phyloP scores from a whole-genome alignment of 1,140 invertebrate species.

The Plodia interpunctella region DNA sequence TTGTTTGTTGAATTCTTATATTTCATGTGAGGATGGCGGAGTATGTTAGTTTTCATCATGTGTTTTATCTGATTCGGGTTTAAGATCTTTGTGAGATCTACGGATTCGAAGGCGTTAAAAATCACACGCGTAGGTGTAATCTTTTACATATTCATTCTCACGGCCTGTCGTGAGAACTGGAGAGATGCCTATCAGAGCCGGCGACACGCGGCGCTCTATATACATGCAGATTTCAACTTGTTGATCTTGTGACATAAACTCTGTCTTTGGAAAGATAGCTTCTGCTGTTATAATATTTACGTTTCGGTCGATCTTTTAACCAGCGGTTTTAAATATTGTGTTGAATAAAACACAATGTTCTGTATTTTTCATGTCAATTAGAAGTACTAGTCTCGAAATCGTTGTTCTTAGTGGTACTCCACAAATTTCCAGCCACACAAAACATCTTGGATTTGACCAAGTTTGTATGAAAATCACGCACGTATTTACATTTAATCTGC shows the following conservation, averaged over 20 bases:
- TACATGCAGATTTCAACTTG: not conserved
- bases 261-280: too few relatives aligned
- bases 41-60: too few relatives aligned
- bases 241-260: not conserved
- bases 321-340: too few relatives aligned
- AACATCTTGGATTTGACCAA: not conserved
- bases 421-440: not conserved
- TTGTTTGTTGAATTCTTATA: too few relatives aligned
- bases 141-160: conserved; percentile 4
- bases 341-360: too few relatives aligned
- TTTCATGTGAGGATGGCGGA: too few relatives aligned
- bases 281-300: too few relatives aligned
- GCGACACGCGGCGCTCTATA: not conserved
- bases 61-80: too few relatives aligned
- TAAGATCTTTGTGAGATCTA: not conserved
- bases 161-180: conserved; percentile 1
- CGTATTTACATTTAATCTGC: conserved; percentile 36
- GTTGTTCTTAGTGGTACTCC: not conserved
- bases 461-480: conserved; percentile 20
- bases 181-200: not conserved
- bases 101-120: conserved; percentile 24
- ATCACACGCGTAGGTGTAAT: not conserved
- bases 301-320: too few relatives aligned
- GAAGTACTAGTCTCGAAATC: conserved; percentile 24
- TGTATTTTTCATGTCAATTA: too few relatives aligned